Evolutionary conservation across 1,140 invertebrate species (phyloP).

Genomic region (Araneus ventricosus): DNA sequence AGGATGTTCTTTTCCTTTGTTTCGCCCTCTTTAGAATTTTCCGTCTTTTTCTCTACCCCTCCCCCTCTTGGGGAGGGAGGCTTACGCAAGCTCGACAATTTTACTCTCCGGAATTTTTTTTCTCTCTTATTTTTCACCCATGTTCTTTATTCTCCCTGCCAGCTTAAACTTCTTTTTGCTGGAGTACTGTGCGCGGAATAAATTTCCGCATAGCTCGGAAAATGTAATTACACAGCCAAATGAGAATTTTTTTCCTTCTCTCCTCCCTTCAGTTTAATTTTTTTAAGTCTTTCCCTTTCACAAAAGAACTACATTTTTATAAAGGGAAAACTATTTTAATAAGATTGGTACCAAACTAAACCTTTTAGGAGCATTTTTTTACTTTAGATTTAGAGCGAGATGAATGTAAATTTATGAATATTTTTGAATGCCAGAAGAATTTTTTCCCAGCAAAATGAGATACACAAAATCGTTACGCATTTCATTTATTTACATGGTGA

Average conservation of each 20-base stretch:
- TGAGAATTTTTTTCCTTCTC: conserved; percentile 40
- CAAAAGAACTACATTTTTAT: conserved; percentile 54
- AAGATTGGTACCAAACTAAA: conserved; percentile 47
- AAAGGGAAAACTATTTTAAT: conserved; percentile 58
- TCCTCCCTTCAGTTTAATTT: conserved; percentile 16
- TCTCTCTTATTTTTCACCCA: not conserved
- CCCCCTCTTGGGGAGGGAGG: not conserved
- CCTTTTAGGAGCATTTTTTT: not conserved
- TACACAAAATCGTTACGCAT: too few species aligned
- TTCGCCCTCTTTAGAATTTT: conserved; percentile 54
- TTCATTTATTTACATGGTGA: too few species aligned
- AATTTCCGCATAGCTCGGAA: conserved; percentile 51
- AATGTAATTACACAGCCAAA: conserved; percentile 66
- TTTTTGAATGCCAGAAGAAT: not conserved
- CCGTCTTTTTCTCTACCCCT: conserved; percentile 35
- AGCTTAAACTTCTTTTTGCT: conserved; percentile 71
- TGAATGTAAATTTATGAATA: not conserved
- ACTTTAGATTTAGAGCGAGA: not conserved
- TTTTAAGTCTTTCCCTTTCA: conserved; percentile 35
- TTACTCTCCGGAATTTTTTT: conserved; percentile 42
- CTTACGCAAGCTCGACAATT: conserved; percentile 62
- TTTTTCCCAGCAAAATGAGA: not conserved
- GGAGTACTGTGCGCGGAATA: conserved; percentile 44
- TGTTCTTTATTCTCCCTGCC: conserved; percentile 59
- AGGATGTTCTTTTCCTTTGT: conserved; percentile 57